Conservation (phyloP, 2,888 invertebrate genomes). For the Platycheirus albimanus region DNA sequence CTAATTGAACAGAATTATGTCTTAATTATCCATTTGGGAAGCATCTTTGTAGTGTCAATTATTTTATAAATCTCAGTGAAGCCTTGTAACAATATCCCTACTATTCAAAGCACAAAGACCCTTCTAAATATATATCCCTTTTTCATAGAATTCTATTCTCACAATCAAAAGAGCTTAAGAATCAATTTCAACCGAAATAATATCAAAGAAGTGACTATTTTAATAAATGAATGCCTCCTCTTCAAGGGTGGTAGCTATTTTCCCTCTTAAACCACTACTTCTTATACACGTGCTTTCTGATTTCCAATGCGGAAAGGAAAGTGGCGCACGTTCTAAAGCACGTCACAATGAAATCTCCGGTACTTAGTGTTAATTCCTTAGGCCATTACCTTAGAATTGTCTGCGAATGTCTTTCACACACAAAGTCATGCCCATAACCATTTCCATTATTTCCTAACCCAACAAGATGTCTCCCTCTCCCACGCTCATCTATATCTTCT, state of each 20-base stretch:
- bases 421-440: constrained; percentile 17
- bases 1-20: no score
- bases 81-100: neutral
- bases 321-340: constrained; percentile 1
- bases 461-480: constrained; percentile 3
- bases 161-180: constrained; percentile 32
- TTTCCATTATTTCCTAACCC: constrained; percentile 1
- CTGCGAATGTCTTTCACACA: constrained; percentile 25
- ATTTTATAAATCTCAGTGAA: neutral
- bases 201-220: constrained; percentile 45
- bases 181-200: constrained; percentile 50
- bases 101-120: neutral
- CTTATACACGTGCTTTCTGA: constrained; percentile 7
- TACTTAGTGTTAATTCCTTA: constrained; percentile 59
- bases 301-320: constrained; percentile 18
- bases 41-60: neutral
- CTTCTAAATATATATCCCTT: neutral
- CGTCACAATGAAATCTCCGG: constrained; percentile 62
- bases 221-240: constrained; percentile 17
- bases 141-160: neutral
- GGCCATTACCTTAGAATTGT: constrained; percentile 51
- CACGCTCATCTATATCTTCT: neutral
- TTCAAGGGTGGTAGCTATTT: neutral
- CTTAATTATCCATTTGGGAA: no score
- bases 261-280: neutral